These are phyloP conservation scores for Cancer borealis DNA, from an alignment of 2,888 invertebrate species.

Conservation along the genomic window DNA sequence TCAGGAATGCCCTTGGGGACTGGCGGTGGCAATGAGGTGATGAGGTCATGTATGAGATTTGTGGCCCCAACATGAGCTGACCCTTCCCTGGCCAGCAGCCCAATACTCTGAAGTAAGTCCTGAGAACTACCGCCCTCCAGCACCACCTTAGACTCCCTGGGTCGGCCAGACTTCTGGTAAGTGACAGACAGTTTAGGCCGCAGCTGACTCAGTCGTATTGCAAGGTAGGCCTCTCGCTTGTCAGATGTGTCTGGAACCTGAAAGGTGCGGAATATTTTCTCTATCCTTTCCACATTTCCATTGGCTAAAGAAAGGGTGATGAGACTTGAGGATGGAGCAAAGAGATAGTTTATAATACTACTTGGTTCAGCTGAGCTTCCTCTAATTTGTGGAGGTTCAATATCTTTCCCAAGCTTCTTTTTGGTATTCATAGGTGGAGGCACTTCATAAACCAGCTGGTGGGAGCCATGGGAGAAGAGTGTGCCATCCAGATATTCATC, in stretches of 20 bases:
- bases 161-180: slow-evolving; percentile 42
- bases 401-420: slow-evolving; percentile 52
- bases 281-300: slow-evolving; percentile 61
- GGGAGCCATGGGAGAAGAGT: slow-evolving; percentile 45
- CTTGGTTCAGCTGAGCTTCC: slow-evolving; percentile 31
- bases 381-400: slow-evolving; percentile 31
- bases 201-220: slow-evolving; percentile 57
- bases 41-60: slow-evolving; percentile 66
- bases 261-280: slow-evolving; percentile 64
- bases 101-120: slow-evolving; percentile 60
- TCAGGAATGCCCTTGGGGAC: slow-evolving; percentile 61
- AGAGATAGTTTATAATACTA: slow-evolving; percentile 67
- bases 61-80: slow-evolving; percentile 66
- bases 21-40: slow-evolving; percentile 65
- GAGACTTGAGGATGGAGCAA: slow-evolving; percentile 68
- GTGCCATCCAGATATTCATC: slow-evolving; percentile 65
- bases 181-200: slow-evolving; percentile 59
- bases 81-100: slow-evolving; percentile 67
- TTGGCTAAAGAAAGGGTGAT: slow-evolving; percentile 70
- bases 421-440: slow-evolving; percentile 8
- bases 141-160: slow-evolving; percentile 29
- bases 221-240: slow-evolving; percentile 59
- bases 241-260: slow-evolving; percentile 59
- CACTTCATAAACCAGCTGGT: slow-evolving; percentile 53
- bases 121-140: neutral